Conservation (phyloP, 2,888 invertebrate genomes). For the Synergus itoensis region DNA sequence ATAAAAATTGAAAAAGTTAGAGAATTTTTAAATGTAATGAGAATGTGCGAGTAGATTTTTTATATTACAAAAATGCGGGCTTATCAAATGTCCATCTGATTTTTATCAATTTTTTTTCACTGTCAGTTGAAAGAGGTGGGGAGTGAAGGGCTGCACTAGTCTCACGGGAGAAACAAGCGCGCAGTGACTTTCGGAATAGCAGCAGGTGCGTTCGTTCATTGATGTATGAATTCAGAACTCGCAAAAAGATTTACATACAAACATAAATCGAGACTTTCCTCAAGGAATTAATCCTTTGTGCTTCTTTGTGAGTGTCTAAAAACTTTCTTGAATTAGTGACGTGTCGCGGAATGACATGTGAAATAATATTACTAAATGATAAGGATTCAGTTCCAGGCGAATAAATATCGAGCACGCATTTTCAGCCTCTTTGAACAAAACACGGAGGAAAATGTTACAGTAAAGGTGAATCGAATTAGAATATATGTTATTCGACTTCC, state of each 20-base stretch:
- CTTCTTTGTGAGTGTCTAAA: constrained; percentile 1
- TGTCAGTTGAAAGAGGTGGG: background rate
- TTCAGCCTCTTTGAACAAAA: constrained; percentile 17
- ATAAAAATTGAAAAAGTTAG: too few species aligned
- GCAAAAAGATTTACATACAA: background rate
- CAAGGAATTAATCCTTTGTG: too few species aligned
- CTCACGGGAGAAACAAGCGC: background rate
- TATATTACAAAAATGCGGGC: too few species aligned
- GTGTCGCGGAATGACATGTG: constrained; percentile 15
- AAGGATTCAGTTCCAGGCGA: constrained; percentile 28
- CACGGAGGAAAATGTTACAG: background rate
- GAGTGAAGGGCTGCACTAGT: constrained; percentile 7
- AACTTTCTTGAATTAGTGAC: background rate
- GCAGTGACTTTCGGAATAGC: constrained; percentile 32
- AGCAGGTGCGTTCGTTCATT: constrained; percentile 9
- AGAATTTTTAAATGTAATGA: too few species aligned
- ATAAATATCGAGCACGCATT: constrained; percentile 34
- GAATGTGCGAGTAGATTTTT: too few species aligned
- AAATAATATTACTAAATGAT: constrained; percentile 32
- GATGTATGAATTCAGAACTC: background rate
- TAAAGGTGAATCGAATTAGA: constrained; percentile 14
- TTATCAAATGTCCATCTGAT: background rate
- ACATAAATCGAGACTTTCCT: background rate
- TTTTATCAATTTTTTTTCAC: background rate
- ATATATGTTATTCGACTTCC: background rate